These are phyloP conservation scores for Archegozetes longisetosus DNA, from an alignment of 1,140 invertebrate genomes.

Conservation along the genomic window DNA sequence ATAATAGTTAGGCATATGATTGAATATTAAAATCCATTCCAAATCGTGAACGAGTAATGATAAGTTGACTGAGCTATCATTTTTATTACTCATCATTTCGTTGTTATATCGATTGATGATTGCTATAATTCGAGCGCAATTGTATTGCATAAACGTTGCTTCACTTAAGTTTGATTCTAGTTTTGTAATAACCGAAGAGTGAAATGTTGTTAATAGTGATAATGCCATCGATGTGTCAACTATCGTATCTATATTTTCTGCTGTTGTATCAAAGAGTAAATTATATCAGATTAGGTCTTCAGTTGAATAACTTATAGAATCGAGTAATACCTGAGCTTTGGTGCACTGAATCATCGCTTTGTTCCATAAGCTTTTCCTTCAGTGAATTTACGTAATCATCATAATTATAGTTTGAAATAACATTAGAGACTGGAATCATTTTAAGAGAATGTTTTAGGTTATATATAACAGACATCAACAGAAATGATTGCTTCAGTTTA, in stretches of 20 bases:
- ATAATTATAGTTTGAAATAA: neutral
- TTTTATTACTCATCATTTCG: neutral
- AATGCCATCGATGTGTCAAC: neutral
- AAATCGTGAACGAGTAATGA: neutral
- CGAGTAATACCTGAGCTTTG: neutral
- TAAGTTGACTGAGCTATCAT: neutral
- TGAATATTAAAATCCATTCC: neutral
- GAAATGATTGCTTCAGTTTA: neutral
- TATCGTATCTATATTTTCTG: conserved; percentile 7
- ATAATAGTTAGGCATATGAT: neutral
- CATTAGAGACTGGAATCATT: neutral
- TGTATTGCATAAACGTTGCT: conserved; percentile 7
- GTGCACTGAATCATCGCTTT: neutral
- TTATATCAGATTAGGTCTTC: no score
- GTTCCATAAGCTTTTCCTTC: neutral
- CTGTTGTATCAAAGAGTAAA: neutral
- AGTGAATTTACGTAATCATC: neutral
- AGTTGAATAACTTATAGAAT: no score
- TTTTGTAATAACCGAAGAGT: neutral
- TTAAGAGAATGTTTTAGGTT: neutral
- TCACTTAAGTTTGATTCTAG: neutral
- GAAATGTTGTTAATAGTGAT: neutral
- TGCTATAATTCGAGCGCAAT: conserved; percentile 3
- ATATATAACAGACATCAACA: neutral
- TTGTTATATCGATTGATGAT: neutral